Evolutionary conservation across 2,888 invertebrate species (phyloP), one percentile per base, ranked within the genome.

Genomic region (Sinelater perroti): DNA sequence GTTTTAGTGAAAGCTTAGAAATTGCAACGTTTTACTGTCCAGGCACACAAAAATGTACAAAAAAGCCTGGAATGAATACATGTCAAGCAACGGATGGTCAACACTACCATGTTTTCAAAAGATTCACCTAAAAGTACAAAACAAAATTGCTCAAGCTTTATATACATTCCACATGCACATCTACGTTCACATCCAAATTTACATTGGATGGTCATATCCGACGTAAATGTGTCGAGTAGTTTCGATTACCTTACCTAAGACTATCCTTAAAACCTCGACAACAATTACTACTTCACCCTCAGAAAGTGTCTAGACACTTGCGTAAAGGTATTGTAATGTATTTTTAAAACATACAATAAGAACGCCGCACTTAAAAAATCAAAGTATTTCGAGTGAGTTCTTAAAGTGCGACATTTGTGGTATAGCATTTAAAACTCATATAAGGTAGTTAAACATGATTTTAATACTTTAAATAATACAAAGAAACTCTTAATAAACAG

Each of bases 171-270:
- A 69, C 68, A 7, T 78, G 78, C 53, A 60, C 63, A 4, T 47
- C 57, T 4, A 54, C 60, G 1, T 78, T 78, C 57, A 18, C 65
- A 3, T 75, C 76, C 1, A 72, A 71, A 56, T 47, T 76, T 7
- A 55, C 74, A 10, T 61, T 77, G 0, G 75, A 76, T 42, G 64
- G 69, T 14, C 78, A 78, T 52, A 52, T 74, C 2, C 64, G 73
- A 6, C 67, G 65, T 16, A 72, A 66, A 31, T 78, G 78, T 53
- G 73, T 77, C 2, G 77, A 78, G 61, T 21, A 42, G 10, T 16
- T 20, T 46, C 46, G 36, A 40, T 14, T 35, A 3, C 18, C 53
- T n/a, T 8, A 6, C 3, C 18, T 51, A 16, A 59, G 68, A 21
- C 42, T 67, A 21, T 69, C 68, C 0, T 64, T 63, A 40, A 67